Evolutionary conservation across 2,888 invertebrate genomes (phyloP), one percentile per base, ranked within the genome.

Genomic region (Cheilosia grossa): DNA sequence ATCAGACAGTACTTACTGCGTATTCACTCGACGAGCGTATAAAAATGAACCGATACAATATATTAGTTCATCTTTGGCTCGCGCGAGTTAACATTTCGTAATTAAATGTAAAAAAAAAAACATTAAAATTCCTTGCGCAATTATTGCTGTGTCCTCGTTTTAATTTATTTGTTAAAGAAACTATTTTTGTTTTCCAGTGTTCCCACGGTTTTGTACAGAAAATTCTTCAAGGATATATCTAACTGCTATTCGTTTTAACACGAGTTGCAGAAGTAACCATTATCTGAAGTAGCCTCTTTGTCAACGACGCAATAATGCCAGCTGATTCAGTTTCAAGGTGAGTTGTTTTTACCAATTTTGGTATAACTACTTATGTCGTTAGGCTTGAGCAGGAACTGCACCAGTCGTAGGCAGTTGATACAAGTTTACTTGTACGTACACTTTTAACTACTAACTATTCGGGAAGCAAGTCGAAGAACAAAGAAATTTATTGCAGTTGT

Each of bases 281-380:
- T 72, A 21, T 27, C 78, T 73, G 73, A 54, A 53, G 58, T 19
- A 47, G 13, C 2, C 59, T 69, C 66, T 72, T 73, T 73, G 63
- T 61, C 30, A 72, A 85, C 70, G 58, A 77, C 80, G 85, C 79
- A 85, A 17, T 67, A 51, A 85, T 85, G 85, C 85, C 85, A 75
- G 85, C 85, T 75, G 85, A 85, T 72, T 85, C 85, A 21, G 53
- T 81, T 80, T 85, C 85, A 80, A 85, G 85, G 85, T 85, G 67
- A 85, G 85, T 74, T 51, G 67, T 56, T 54, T 59, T 67, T 13
- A 53, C 80, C 85, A 77, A 72, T 58, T 85, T 85, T 80, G 79
- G 75, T 30, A 67, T 27, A 44, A 7, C 37, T 24, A 24, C 10
- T n/a, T n/a, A 24, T 58, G 81, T 75, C 63, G 51, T 75, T 66